A percentile compares a stretch with the other conserved stretches of the same genome.
These are phyloP conservation scores for Hydropsyche tenuis DNA, from an alignment of 1,140 invertebrate species.

Conservation along the genomic window DNA sequence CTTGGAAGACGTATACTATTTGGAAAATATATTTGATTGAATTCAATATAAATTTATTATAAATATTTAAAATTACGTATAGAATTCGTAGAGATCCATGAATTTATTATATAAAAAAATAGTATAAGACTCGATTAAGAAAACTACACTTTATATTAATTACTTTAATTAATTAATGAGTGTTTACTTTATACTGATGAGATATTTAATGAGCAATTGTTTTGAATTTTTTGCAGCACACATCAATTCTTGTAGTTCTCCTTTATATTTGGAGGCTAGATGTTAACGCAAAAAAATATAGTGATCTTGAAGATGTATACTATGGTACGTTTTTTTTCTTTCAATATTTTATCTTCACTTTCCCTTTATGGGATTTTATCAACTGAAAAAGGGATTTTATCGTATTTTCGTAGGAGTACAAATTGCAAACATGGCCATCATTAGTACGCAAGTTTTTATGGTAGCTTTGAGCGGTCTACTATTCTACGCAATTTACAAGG, in stretches of 20 bases:
- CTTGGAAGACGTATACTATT: neutral
- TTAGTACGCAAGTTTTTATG: constrained; percentile 76
- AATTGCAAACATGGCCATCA: constrained; percentile 76
- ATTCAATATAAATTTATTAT: too few relatives aligned
- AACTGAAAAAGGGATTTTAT: constrained; percentile 4
- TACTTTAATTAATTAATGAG: too few relatives aligned
- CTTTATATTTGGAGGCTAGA: constrained; percentile 75
- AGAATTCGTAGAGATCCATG: too few relatives aligned
- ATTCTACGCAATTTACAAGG: constrained; percentile 74
- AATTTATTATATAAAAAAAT: too few relatives aligned
- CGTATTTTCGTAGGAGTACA: constrained; percentile 69
- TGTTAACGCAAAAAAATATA: constrained; percentile 70
- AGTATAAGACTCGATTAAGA: too few relatives aligned
- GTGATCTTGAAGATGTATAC: constrained; percentile 73
- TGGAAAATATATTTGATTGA: too few relatives aligned
- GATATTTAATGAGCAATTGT: neutral
- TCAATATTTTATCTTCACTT: neutral
- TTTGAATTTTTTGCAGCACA: constrained; percentile 68
- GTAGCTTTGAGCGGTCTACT: constrained; percentile 71
- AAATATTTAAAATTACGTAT: too few relatives aligned
- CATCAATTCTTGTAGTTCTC: constrained; percentile 72
- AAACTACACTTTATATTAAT: too few relatives aligned
- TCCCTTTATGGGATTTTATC: neutral
- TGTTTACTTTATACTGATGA: neutral
- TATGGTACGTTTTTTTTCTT: constrained; percentile 62